These are phyloP conservation scores for Nephrotoma flavescens DNA, from an alignment of 2,888 invertebrate genomes.

Conservation along the genomic window DNA sequence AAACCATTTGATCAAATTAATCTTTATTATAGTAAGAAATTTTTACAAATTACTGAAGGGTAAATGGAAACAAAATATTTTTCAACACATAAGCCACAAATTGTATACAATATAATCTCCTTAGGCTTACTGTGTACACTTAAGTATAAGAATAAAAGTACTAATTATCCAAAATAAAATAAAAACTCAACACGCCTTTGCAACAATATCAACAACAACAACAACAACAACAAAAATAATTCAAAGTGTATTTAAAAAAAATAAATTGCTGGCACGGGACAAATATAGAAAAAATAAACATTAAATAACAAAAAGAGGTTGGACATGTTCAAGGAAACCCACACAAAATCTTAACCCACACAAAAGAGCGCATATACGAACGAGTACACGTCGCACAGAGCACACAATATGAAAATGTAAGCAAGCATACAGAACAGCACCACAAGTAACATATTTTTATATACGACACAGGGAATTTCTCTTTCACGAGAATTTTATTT, in stretches of 20 bases:
- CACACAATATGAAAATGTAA: not conserved
- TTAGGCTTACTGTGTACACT: not conserved
- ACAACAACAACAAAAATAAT: not conserved
- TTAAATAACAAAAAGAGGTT: constrained; percentile 8
- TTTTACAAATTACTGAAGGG: too few relatives aligned
- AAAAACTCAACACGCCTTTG: not conserved
- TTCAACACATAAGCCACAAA: too few relatives aligned
- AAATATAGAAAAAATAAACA: constrained; percentile 6
- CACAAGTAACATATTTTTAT: not conserved
- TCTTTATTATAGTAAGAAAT: too few relatives aligned
- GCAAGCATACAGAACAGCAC: not conserved
- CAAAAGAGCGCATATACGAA: not conserved
- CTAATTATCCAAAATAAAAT: not conserved
- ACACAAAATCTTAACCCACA: constrained; percentile 2
- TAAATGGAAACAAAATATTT: too few relatives aligned
- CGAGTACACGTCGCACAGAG: not conserved
- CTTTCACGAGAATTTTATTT: not conserved
- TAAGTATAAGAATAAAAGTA: not conserved
- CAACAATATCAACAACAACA: not conserved
- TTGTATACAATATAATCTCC: too few relatives aligned
- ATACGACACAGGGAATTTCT: not conserved
- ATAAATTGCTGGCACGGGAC: constrained; percentile 7
- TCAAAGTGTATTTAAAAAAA: not conserved
- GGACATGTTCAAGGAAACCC: constrained; percentile 7
- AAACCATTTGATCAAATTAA: too few relatives aligned